These are phyloP conservation scores for Dryoscopus gambensis DNA, from an alignment of 2,113 vertebrate genomes.

Conservation along the genomic window DNA sequence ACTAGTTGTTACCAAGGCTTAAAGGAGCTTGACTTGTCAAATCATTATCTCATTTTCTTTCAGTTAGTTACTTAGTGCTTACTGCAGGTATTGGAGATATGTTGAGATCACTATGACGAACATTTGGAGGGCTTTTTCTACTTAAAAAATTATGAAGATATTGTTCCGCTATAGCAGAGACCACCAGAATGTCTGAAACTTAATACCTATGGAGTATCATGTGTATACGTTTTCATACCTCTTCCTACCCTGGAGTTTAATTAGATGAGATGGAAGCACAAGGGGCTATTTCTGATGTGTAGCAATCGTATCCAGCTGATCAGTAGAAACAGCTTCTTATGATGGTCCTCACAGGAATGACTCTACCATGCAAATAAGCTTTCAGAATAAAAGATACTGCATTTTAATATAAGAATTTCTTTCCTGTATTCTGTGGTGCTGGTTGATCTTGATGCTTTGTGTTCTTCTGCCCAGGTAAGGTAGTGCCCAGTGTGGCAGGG, in stretches of 20 bases:
- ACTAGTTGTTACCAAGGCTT: neutral
- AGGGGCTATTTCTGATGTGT: neutral
- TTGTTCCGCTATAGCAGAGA: neutral
- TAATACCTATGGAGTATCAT: neutral
- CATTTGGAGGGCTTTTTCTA: neutral
- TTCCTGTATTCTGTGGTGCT: neutral
- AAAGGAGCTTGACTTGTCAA: neutral
- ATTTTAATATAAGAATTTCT: neutral
- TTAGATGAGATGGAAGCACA: neutral
- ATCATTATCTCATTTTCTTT: neutral
- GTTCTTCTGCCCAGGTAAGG: neutral
- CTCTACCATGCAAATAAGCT: neutral
- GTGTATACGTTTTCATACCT: neutral
- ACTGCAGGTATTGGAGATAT: neutral
- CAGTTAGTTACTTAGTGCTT: neutral
- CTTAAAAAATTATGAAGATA: neutral
- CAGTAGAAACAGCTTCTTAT: neutral
- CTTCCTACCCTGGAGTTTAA: neutral
- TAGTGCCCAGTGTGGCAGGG: neutral
- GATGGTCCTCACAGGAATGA: neutral
- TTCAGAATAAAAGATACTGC: neutral
- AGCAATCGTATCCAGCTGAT: neutral
- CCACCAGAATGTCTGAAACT: neutral
- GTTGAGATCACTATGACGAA: neutral
- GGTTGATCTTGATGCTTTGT: neutral